Conservation (phyloP, 2,888 invertebrate species). For the Neoaliturus tenellus region DNA sequence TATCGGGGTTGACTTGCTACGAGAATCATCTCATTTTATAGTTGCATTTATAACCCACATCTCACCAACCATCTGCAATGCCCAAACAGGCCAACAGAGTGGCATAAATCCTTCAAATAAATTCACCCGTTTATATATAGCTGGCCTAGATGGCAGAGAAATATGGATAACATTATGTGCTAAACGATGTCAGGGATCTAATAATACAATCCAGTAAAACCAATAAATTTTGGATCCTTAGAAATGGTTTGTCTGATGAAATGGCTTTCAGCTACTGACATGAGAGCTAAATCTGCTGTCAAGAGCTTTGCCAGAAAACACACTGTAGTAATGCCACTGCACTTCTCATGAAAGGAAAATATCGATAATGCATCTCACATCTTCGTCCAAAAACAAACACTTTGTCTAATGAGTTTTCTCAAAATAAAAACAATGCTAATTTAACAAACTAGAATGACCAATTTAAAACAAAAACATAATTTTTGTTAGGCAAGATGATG, state of each 20-base stretch:
- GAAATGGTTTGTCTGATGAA: slow-evolving; percentile 13
- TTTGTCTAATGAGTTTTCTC: neutral
- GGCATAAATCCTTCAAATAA: neutral
- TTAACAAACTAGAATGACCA: neutral
- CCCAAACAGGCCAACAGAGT: neutral
- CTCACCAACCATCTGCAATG: too few species aligned
- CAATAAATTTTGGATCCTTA: slow-evolving; percentile 38
- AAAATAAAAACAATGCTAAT: neutral
- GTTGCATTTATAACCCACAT: too few species aligned
- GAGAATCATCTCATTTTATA: too few species aligned
- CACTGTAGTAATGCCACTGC: slow-evolving; percentile 4
- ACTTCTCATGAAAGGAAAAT: neutral
- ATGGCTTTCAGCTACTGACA: slow-evolving; percentile 38
- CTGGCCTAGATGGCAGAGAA: slow-evolving; percentile 28
- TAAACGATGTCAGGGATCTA: slow-evolving; percentile 26
- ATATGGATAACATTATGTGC: slow-evolving; percentile 19
- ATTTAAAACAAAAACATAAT: too few species aligned
- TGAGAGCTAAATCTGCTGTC: slow-evolving; percentile 35
- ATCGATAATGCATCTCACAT: neutral
- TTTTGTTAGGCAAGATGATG: too few species aligned
- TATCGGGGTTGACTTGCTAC: too few species aligned
- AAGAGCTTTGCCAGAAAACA: slow-evolving; percentile 20
- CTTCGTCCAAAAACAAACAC: neutral
- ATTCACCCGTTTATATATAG: slow-evolving; percentile 10
- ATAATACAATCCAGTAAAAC: slow-evolving; percentile 38